Evolutionary conservation across 2,888 invertebrate species (phyloP).

Genomic region (Alloscopus bannaensis): DNA sequence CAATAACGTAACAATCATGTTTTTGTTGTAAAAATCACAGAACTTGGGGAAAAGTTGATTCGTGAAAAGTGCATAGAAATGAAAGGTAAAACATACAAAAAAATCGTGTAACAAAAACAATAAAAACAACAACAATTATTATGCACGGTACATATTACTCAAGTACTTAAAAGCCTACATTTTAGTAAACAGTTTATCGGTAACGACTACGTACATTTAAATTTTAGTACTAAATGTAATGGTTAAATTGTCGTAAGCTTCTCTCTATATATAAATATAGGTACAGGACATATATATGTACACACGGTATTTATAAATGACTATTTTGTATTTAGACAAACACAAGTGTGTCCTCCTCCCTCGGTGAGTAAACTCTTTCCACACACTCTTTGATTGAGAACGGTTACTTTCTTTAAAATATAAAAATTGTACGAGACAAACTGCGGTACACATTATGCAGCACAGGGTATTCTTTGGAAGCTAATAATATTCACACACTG

Average conservation of each 20-base stretch:
- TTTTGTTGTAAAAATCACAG: conserved; percentile 66
- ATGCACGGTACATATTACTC: neutral
- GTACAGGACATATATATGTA: neutral
- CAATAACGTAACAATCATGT: conserved; percentile 43
- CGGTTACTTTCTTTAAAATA: neutral
- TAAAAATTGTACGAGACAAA: neutral
- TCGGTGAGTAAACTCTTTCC: neutral
- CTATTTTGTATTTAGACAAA: neutral
- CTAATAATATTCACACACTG: neutral
- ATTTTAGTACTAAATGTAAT: neutral
- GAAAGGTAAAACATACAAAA: conserved; percentile 35
- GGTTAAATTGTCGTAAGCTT: neutral
- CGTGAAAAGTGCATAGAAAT: conserved; percentile 35
- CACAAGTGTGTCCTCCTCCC: too few species aligned
- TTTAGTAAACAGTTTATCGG: neutral
- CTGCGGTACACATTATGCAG: neutral
- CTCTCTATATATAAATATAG: neutral
- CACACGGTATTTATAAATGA: neutral
- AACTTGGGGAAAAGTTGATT: conserved; percentile 49
- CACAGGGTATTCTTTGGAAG: neutral
- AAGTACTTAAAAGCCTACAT: neutral
- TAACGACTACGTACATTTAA: neutral
- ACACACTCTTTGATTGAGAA: neutral
- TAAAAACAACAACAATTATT: conserved; percentile 33
- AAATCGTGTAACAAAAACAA: conserved; percentile 39